phyloP scores from a whole-genome alignment of 2,113 vertebrate genomes.

The Eretmochelys imbricata region DNA sequence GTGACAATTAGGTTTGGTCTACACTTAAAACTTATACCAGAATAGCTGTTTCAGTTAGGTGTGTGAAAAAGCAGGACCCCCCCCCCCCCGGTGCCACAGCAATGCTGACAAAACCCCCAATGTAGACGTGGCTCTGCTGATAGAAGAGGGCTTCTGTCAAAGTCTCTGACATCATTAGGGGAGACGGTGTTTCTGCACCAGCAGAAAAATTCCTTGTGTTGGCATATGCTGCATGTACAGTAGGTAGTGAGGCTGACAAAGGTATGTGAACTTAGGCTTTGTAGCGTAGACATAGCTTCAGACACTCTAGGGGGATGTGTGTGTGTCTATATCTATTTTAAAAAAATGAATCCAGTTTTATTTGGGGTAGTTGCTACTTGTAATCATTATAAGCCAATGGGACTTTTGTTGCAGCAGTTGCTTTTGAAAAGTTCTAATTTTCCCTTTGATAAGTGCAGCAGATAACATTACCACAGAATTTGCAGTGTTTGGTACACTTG shows the following conservation, averaged over 20 bases:
- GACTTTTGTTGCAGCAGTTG: neutral
- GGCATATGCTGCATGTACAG: neutral
- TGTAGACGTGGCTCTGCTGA: neutral
- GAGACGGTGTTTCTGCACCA: neutral
- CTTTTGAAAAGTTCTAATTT: neutral
- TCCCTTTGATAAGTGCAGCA: neutral
- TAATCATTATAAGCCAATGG: neutral
- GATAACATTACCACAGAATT: neutral
- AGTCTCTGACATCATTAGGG: neutral
- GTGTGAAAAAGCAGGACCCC: neutral
- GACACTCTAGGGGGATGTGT: neutral
- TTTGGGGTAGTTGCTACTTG: neutral
- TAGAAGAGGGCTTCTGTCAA: neutral
- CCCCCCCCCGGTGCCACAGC: too few species aligned
- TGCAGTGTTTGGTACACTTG: neutral
- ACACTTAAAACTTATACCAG: neutral
- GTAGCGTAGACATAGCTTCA: neutral
- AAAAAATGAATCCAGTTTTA: neutral
- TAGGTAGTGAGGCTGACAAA: neutral
- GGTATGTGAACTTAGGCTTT: neutral
- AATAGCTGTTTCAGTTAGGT: neutral
- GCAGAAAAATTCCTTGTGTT: neutral
- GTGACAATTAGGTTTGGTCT: neutral
- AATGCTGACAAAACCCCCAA: neutral
- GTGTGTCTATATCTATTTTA: neutral